phyloP scores from a whole-genome alignment of 1,140 invertebrate species.

The Drosophila subpulchrella region DNA sequence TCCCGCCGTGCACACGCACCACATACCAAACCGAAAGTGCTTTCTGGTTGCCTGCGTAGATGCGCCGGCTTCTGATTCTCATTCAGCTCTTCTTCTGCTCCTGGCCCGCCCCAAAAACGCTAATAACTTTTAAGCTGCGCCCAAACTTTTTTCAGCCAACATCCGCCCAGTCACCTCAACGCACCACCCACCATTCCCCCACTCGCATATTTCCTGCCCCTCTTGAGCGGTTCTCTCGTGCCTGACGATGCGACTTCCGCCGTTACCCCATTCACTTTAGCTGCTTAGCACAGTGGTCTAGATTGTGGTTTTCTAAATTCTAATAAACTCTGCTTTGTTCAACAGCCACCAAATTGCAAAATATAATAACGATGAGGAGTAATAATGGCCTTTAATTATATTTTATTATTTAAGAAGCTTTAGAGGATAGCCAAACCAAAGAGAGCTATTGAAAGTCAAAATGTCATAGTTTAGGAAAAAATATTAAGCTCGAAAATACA shows the following conservation, averaged over 20 bases:
- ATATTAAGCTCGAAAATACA: too few relatives aligned
- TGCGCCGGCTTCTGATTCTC: constrained; percentile 33
- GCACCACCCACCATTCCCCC: neutral
- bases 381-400: neutral
- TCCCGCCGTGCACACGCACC: constrained; percentile 14
- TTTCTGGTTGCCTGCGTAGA: constrained; percentile 42
- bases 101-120: constrained; percentile 50
- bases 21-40: constrained; percentile 15
- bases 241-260: constrained; percentile 75
- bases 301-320: neutral
- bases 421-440: too few relatives aligned
- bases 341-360: neutral
- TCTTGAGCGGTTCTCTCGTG: constrained; percentile 44
- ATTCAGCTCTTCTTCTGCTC: constrained; percentile 7
- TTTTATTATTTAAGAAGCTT: too few relatives aligned
- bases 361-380: neutral
- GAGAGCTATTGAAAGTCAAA: too few relatives aligned
- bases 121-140: constrained; percentile 81
- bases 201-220: constrained; percentile 22
- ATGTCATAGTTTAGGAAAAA: too few relatives aligned
- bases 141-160: constrained; percentile 59
- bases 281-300: constrained; percentile 37
- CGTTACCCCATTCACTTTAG: constrained; percentile 70
- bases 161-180: constrained; percentile 37
- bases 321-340: neutral